These are phyloP conservation scores for Pangasius macronema DNA, from an alignment of 2,797 vertebrate genomes.

Conservation along the genomic window DNA sequence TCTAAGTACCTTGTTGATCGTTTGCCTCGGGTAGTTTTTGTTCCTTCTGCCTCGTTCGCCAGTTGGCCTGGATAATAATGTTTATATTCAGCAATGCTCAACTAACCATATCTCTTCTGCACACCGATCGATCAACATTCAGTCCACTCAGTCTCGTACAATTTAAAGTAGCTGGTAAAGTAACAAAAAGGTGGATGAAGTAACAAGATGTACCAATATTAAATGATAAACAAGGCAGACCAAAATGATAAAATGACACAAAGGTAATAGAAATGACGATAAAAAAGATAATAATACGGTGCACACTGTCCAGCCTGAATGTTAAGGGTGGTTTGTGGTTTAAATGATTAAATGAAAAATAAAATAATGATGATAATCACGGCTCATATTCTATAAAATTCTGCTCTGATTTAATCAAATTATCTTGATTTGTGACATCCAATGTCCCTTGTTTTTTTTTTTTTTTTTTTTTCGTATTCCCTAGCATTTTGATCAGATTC, in stretches of 20 bases:
- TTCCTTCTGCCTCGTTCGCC: background rate
- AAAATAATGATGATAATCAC: background rate
- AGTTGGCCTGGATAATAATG: background rate
- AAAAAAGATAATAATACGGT: background rate
- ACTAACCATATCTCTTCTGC: background rate
- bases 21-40: background rate
- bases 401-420: background rate
- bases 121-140: background rate
- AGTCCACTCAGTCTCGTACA: background rate
- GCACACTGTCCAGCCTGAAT: background rate
- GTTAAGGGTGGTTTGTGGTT: background rate
- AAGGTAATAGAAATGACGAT: background rate
- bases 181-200: background rate
- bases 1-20: background rate
- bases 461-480: background rate
- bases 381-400: background rate
- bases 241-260: background rate
- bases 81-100: conserved; percentile 1
- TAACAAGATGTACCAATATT: background rate
- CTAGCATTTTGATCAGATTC: background rate
- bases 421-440: background rate
- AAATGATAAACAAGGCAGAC: background rate
- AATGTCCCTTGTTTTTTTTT: background rate
- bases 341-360: background rate
- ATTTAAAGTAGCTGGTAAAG: background rate